These are phyloP conservation scores for Agelas oroides DNA, from an alignment of 37 sponge, comb jelly and placozoan species.

Conservation along the genomic window DNA sequence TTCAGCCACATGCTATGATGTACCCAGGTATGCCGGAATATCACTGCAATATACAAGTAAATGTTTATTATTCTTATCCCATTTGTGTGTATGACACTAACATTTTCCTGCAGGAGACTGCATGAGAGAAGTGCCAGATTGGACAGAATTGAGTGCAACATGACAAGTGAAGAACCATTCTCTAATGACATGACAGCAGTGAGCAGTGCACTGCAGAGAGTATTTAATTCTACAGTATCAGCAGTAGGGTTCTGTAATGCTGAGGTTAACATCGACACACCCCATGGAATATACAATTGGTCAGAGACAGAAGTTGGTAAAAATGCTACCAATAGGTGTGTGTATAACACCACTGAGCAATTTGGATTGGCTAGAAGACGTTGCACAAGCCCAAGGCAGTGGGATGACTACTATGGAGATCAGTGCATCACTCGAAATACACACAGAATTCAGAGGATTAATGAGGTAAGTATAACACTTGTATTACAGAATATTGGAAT, in stretches of 20 bases:
- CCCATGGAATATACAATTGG: neutral
- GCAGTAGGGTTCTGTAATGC: neutral
- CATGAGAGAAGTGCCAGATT: too few species aligned
- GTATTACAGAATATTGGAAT: too few species aligned
- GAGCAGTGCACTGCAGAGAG: too few species aligned
- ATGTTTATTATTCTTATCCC: too few species aligned
- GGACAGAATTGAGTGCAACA: too few species aligned
- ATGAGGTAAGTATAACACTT: neutral
- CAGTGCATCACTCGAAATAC: neutral
- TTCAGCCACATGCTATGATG: too few species aligned
- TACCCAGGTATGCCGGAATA: too few species aligned
- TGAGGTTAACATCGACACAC: neutral
- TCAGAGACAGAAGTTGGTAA: neutral
- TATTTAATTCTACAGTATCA: neutral
- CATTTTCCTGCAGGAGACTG: too few species aligned
- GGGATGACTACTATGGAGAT: neutral
- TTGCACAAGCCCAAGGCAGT: neutral
- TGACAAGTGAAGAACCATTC: too few species aligned
- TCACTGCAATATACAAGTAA: too few species aligned
- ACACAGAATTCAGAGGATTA: neutral
- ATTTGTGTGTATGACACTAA: too few species aligned
- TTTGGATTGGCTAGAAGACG: neutral
- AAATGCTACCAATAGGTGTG: neutral
- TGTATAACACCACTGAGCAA: neutral
- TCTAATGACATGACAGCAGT: too few species aligned